These are phyloP conservation scores for Drosophila gaucha DNA, from an alignment of 2,888 invertebrate genomes.

Conservation along the genomic window DNA sequence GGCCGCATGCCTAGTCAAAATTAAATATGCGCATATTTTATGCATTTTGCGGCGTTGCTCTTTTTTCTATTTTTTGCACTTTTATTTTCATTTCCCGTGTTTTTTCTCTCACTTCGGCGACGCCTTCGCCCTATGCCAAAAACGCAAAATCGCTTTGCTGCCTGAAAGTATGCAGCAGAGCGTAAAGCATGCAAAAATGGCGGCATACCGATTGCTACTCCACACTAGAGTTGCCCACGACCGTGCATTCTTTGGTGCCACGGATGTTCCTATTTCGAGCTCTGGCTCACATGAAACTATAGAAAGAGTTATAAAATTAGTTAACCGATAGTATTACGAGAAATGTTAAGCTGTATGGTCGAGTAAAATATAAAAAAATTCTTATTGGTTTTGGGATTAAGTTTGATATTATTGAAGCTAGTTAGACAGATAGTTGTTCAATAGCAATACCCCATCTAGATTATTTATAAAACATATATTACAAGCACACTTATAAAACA, in stretches of 20 bases:
- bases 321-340: too few relatives aligned
- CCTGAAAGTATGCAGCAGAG: conserved; percentile 76
- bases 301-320: neutral
- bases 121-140: conserved; percentile 62
- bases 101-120: conserved; percentile 31
- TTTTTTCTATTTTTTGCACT: conserved; percentile 47
- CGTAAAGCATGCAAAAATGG: conserved; percentile 69
- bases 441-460: too few relatives aligned
- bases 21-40: conserved; percentile 79
- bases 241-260: conserved; percentile 34
- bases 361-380: too few relatives aligned
- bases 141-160: conserved; percentile 77
- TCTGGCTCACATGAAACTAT: neutral
- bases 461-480: too few relatives aligned
- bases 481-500: too few relatives aligned
- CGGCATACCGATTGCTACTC: conserved; percentile 61
- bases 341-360: too few relatives aligned
- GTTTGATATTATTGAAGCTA: too few relatives aligned
- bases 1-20: conserved; percentile 75
- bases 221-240: conserved; percentile 30
- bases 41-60: conserved; percentile 74
- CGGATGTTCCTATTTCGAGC: neutral
- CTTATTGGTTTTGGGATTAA: too few relatives aligned
- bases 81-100: conserved; percentile 20
- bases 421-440: too few relatives aligned